These are phyloP conservation scores for Chrysomela aeneicollis DNA, from an alignment of 2,888 invertebrate genomes.

Conservation along the genomic window DNA sequence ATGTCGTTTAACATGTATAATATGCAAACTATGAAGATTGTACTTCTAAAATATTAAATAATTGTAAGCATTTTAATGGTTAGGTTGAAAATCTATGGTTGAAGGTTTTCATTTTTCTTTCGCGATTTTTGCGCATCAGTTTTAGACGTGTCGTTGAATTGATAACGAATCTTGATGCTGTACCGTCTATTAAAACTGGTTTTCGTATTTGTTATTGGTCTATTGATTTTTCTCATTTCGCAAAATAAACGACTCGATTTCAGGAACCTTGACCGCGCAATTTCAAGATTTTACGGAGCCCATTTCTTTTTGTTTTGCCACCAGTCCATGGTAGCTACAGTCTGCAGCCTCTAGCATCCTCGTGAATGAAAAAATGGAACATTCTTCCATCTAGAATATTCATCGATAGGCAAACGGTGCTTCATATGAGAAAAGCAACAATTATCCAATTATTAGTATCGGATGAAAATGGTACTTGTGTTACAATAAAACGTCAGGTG, in stretches of 20 bases:
- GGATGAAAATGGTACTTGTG: background rate
- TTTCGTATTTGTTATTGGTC: background rate
- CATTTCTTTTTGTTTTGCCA: background rate
- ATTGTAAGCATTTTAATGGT: background rate
- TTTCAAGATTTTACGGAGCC: background rate
- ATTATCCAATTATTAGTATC: background rate
- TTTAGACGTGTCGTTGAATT: background rate
- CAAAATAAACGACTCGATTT: background rate
- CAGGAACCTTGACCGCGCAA: background rate
- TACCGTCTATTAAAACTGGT: background rate
- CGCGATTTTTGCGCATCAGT: background rate
- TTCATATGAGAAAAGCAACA: too few species aligned
- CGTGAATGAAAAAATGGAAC: too few species aligned
- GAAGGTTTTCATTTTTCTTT: background rate
- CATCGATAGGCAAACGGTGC: too few species aligned
- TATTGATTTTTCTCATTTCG: conserved; percentile 1
- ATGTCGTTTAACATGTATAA: too few species aligned
- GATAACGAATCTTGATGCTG: background rate
- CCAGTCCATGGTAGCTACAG: too few species aligned
- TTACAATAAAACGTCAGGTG: background rate
- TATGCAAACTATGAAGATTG: too few species aligned
- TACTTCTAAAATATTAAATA: too few species aligned
- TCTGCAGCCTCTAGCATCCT: too few species aligned
- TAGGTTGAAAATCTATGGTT: too few species aligned
- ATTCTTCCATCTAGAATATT: too few species aligned